Percentiles rank a stretch among this genome's conserved stretches.
Evolutionary conservation across 1,140 invertebrate genomes (phyloP).

Genomic region (Zaprionus ghesquierei): DNA sequence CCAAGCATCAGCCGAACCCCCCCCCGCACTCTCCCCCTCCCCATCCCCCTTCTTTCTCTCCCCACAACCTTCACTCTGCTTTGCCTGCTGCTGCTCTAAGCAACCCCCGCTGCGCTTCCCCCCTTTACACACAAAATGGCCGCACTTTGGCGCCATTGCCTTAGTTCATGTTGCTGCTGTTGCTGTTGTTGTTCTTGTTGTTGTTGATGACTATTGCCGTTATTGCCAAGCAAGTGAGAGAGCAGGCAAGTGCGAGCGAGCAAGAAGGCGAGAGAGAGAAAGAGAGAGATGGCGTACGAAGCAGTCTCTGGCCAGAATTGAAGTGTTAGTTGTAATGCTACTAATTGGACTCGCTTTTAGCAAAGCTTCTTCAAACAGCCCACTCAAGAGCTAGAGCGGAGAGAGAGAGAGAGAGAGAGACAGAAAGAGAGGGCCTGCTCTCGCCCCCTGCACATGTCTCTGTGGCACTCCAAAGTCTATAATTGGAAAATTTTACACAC

Average conservation of each 20-base stretch:
- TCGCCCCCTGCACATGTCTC: background rate
- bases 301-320: constrained; percentile 59
- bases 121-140: constrained; percentile 69
- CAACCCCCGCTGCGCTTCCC: background rate
- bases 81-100: background rate
- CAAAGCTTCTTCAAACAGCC: constrained; percentile 55
- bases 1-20: constrained; percentile 31
- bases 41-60: background rate
- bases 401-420: background rate
- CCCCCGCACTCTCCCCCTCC: background rate
- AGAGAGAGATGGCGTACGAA: background rate
- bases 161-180: constrained; percentile 37
- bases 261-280: background rate
- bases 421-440: background rate
- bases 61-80: background rate
- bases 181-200: constrained; percentile 37
- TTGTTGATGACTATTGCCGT: constrained; percentile 24
- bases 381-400: constrained; percentile 33
- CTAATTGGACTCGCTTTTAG: constrained; percentile 81
- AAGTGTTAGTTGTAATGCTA: constrained; percentile 81
- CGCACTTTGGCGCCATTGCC: constrained; percentile 77
- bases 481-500: constrained; percentile 80
- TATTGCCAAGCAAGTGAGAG: constrained; percentile 48
- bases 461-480: constrained; percentile 54
- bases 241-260: constrained; percentile 2